These are phyloP conservation scores for Araneus ventricosus DNA, from an alignment of 1,140 invertebrate genomes.

Conservation along the genomic window DNA sequence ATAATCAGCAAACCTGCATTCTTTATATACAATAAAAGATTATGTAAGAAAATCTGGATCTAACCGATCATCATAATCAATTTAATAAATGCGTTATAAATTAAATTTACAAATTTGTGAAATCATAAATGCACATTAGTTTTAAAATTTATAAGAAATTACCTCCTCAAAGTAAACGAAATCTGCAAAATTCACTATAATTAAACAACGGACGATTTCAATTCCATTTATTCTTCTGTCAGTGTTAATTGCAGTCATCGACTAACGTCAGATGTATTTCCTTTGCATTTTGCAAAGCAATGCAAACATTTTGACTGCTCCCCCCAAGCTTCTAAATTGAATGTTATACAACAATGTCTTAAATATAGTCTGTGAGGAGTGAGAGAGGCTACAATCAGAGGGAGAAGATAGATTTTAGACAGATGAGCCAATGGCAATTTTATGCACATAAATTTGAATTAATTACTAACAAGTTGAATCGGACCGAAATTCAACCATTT, in stretches of 20 bases:
- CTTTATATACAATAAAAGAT: too few relatives aligned
- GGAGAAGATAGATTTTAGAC: not conserved
- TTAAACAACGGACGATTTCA: not conserved
- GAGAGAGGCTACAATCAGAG: too few relatives aligned
- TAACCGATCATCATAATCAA: too few relatives aligned
- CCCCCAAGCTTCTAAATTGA: not conserved
- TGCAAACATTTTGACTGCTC: not conserved
- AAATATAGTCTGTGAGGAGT: not conserved
- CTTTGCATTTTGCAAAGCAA: too few relatives aligned
- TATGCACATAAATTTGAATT: slow-evolving; percentile 54
- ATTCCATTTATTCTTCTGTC: not conserved
- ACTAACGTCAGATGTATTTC: not conserved
- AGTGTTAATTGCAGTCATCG: not conserved
- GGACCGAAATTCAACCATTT: not conserved
- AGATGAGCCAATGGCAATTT: not conserved
- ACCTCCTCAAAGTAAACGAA: too few relatives aligned
- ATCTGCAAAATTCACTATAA: not conserved
- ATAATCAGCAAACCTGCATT: too few relatives aligned
- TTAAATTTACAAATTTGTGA: too few relatives aligned
- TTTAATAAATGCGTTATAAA: too few relatives aligned
- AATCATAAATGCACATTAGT: too few relatives aligned
- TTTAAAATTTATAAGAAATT: too few relatives aligned
- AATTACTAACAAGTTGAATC: not conserved
- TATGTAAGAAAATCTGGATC: too few relatives aligned
- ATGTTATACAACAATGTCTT: not conserved